Base-by-base conservation (phyloP, 2,888 invertebrate species). In the Gasteruption jaculator region DNA sequence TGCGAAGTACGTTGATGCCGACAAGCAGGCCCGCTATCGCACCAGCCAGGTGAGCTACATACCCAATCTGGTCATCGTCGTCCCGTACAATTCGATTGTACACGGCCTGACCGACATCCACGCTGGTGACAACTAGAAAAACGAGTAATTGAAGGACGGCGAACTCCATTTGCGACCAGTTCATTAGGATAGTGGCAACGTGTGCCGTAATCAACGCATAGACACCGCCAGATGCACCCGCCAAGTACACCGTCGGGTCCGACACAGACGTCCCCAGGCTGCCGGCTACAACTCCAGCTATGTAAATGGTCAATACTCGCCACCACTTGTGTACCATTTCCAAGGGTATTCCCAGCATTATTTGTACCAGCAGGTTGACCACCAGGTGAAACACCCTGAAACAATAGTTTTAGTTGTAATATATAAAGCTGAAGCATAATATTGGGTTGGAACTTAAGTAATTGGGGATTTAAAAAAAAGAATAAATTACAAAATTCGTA, bases 311-410 rank as follows among this genome's bases (percentile, higher is more conserved):
- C 0, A 86, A 74, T 5, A 97, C 87, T 34, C 96, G 77, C 92
- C 93, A 93, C 85, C 91, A 92, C 52, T 86, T 83, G 71, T 97
- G 96, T 1, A 96, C 95, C 83, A 97, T 85, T 73, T 99, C 97
- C 46, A 99, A 72, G 0, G 96, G 94, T 7, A 95, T 81, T 0
- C 97, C 97, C 42, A 99, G 78, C 69, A 95, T 78, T 44, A 97
- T 75, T 71, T 97, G 96, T 46, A 95, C 91, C 38, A 92, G 72
- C 16, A 95, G 75, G 71, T 99, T 97, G 61, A 92, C 90, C 48
- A 90, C 74, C 24, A 97, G 76, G 70, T 99, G 97, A 62, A 88
- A 81, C 33, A 83, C 80, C 36, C 91, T 91, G 75, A 16, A 64
- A 37, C 43, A 19, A 33, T 11, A 29, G n/a, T 29, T 11, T 29